These are phyloP conservation scores for Formicarius rufipectus DNA, from an alignment of 2,113 vertebrate species.

Conservation along the genomic window DNA sequence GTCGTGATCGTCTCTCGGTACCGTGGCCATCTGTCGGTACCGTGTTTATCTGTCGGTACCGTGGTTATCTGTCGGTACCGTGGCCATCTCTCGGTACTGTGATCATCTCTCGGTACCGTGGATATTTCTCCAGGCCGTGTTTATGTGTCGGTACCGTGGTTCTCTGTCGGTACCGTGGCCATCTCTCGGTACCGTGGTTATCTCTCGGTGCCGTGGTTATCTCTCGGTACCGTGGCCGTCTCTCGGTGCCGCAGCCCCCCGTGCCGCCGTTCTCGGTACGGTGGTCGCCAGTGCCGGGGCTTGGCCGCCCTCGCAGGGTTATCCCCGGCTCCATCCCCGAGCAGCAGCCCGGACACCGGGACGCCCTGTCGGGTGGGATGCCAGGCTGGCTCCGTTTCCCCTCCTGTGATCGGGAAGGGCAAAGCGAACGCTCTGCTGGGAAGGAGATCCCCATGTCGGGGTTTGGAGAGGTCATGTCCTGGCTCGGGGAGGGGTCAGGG, in stretches of 20 bases:
- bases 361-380: neutral
- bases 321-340: rapidly evolving
- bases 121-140: too few species aligned
- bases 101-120: too few species aligned
- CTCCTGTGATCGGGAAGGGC: rapidly evolving
- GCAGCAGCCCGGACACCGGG: rapidly evolving
- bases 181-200: neutral
- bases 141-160: neutral
- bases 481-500: rapidly evolving
- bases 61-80: neutral
- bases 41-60: neutral
- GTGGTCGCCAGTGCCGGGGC: neutral
- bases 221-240: neutral
- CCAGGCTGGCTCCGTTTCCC: neutral
- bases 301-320: neutral
- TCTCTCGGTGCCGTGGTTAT: neutral
- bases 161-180: neutral
- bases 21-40: neutral
- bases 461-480: rapidly evolving
- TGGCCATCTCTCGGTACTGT: neutral
- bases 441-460: rapidly evolving
- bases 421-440: neutral
- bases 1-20: neutral
- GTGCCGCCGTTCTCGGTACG: neutral
- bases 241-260: neutral